Conservation (phyloP, 2,888 invertebrate genomes). For the Rhagonycha fulva region DNA sequence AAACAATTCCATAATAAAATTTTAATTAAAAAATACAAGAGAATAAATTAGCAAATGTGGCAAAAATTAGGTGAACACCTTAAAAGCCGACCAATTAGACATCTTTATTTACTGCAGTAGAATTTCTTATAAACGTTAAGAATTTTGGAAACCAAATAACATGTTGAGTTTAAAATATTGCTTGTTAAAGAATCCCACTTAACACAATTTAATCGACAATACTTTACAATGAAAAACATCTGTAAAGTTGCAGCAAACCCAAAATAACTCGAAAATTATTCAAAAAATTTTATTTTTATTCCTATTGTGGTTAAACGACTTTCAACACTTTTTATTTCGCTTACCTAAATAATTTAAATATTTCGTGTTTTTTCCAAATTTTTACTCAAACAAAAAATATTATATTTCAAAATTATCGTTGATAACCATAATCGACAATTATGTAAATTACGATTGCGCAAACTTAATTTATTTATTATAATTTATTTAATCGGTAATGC, state of each 20-base stretch:
- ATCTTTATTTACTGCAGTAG: neutral
- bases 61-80: neutral
- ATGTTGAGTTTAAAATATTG: conserved; percentile 27
- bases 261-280: conserved; percentile 33
- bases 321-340: neutral
- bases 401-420: neutral
- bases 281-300: conserved; percentile 26
- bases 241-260: conserved; percentile 26
- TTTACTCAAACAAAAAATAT: too few relatives aligned
- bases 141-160: conserved; percentile 20
- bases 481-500: neutral
- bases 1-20: conserved; percentile 19
- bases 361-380: neutral
- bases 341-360: neutral
- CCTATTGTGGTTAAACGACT: neutral
- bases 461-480: neutral
- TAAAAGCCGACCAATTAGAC: neutral
- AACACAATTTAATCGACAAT: conserved; percentile 38
- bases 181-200: conserved; percentile 34
- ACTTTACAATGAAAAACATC: conserved; percentile 37
- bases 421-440: neutral
- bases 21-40: conserved; percentile 24
- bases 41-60: neutral
- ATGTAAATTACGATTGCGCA: neutral
- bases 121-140: conserved; percentile 6